phyloP scores from a whole-genome alignment of 2,888 invertebrate genomes.

The Agonopterix heracliana region DNA sequence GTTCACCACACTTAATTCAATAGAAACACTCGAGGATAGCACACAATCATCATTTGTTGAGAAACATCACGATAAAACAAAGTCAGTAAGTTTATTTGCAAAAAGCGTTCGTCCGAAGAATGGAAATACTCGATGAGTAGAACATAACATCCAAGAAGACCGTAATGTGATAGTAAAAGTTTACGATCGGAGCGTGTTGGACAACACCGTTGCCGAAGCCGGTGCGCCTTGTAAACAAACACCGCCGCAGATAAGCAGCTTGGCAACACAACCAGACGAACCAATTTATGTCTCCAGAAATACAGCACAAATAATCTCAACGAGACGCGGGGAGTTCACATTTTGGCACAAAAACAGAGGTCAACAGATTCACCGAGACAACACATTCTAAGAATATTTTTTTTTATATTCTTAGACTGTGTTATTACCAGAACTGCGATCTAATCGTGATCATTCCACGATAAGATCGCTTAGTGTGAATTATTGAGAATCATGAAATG shows the following conservation, averaged over 20 bases:
- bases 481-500: no score
- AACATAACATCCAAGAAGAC: slow-evolving; percentile 9
- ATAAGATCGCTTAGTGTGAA: no score
- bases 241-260: slow-evolving; percentile 42
- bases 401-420: no score
- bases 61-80: neutral
- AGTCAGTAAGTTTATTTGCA: neutral
- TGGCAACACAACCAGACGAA: slow-evolving; percentile 37
- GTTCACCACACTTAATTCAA: slow-evolving; percentile 3
- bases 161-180: slow-evolving; percentile 25
- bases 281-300: slow-evolving; percentile 29
- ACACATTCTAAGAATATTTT: no score
- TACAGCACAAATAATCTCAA: slow-evolving; percentile 26
- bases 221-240: slow-evolving; percentile 50
- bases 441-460: slow-evolving; percentile 4
- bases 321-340: slow-evolving; percentile 17
- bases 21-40: neutral
- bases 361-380: slow-evolving; percentile 11
- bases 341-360: slow-evolving; percentile 24
- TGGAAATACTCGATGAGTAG: slow-evolving; percentile 1
- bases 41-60: neutral
- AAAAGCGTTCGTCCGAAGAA: slow-evolving; percentile 1
- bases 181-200: slow-evolving; percentile 30
- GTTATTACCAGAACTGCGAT: neutral
- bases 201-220: slow-evolving; percentile 31